A percentile compares a stretch with the other conserved stretches of the same genome.
phyloP scores from a whole-genome alignment of 1,140 invertebrate species.

The Formica exsecta region DNA sequence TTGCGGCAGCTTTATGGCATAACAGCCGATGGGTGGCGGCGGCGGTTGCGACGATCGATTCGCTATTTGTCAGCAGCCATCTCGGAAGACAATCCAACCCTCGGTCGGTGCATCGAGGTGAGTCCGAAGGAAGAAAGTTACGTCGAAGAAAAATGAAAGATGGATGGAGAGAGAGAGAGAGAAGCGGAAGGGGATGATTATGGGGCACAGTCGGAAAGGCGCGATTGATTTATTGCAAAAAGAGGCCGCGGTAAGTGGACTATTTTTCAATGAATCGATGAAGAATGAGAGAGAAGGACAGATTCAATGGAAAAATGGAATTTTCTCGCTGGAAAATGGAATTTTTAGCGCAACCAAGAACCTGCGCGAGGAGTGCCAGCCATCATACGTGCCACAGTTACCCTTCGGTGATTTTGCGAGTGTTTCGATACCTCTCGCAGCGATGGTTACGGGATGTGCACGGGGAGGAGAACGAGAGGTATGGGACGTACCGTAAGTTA shows the following conservation, averaged over 20 bases:
- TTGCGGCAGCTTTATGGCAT: constrained; percentile 60
- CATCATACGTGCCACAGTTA: constrained; percentile 84
- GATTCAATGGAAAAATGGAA: constrained; percentile 62
- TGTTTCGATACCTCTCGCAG: constrained; percentile 77
- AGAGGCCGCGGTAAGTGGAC: constrained; percentile 72
- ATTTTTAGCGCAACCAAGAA: constrained; percentile 71
- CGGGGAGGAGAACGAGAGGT: neutral
- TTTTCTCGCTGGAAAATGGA: constrained; percentile 78
- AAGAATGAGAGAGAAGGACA: constrained; percentile 25
- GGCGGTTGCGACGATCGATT: constrained; percentile 47
- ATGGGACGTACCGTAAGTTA: constrained; percentile 80
- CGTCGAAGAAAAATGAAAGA: constrained; percentile 50
- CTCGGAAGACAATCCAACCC: constrained; percentile 54
- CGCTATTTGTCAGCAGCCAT: constrained; percentile 61
- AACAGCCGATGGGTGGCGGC: constrained; percentile 19
- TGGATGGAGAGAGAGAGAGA: neutral
- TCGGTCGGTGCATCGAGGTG: constrained; percentile 24
- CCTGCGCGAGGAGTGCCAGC: constrained; percentile 37
- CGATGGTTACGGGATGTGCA: constrained; percentile 21
- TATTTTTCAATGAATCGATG: constrained; percentile 70
- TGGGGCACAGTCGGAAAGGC: constrained; percentile 46
- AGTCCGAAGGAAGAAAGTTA: neutral
- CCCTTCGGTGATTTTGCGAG: constrained; percentile 81
- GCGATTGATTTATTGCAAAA: constrained; percentile 76
- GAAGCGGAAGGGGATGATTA: constrained; percentile 36